Base-by-base conservation (phyloP, 1,140 invertebrate genomes). In the Anoplophora glabripennis region DNA sequence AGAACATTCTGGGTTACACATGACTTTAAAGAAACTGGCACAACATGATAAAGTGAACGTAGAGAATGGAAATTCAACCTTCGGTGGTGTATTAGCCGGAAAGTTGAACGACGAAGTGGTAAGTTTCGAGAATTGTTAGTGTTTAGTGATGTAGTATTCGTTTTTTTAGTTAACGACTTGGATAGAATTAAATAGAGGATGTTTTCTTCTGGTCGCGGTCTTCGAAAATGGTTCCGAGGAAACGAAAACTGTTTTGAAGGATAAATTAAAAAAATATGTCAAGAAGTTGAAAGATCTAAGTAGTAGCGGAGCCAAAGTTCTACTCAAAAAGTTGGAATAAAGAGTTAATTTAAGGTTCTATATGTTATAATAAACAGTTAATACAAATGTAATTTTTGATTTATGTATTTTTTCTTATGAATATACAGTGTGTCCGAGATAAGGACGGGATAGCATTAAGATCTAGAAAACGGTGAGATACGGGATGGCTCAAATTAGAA, bases 1-100 rank as follows among this genome's bases (percentile, higher is more conserved):
- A n/a, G 92, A 94, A 77, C 84, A 93, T 74, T 75, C 88, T 0
- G 90, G 88, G 10, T 79, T 92, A 55, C 90, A 93, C 74, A 83
- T 89, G 79, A 83, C 86, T 35, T 71, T 94, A 3, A 94, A 94
- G 65, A 91, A 92, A 75, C 75, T 94, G 11, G 83, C 92, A 12
- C 78, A 83, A 49, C 75, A 85, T 51, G 89, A 93, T 64, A 80
- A 80, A 49, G 68, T 76, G 1, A 72, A 79, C 5, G 15, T 63
- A 12, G 61, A 73, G 46, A 74, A 70, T 21, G 57, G 59, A 10
- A 63, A 72, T 54, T 57, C 49, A 28, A 78, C 77, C 10, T 83
- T 86, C 66, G 76, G 80, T 4, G 58, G 71, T 36, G 54, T 73
- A 11, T 62, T 87, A 12, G 52, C 81, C 10, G 38, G 76, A 37